Base-by-base conservation (phyloP, 2,113 vertebrate genomes). In the Gallinago paraguaiae region DNA sequence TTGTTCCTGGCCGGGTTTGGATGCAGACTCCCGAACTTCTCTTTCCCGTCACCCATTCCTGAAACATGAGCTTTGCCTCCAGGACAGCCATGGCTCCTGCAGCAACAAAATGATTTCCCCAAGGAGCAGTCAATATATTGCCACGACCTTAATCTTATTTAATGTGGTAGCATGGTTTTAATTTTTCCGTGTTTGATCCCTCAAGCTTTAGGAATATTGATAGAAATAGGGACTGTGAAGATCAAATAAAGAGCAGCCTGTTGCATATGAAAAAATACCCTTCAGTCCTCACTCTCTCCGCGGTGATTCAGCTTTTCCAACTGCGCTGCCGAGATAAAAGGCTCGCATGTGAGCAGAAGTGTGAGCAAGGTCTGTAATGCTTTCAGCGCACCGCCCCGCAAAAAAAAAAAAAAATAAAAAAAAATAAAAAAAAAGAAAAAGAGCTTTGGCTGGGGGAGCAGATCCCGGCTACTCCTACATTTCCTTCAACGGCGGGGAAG, bases 131-230 rank as follows among this genome's bases (percentile, higher is more conserved):
- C 91, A 92, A 28, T 64, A 75, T n/a, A 90, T 85, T 95, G 94
- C 91, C 93, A 93, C 45, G 11, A 87, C 75, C 88, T 86, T 95
- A 82, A 97, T 96, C 95, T 95, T 88, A 57, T 82, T 97, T 95
- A 93, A 81, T 15, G 1, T 48, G 79, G 92, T 43, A 81, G 92
- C 61, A 85, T 93, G 95, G 95, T 95, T 97, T 97, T 93, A 97
- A 96, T 96, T 95, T 96, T 90, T 96, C 65, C 2, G 1, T 59
- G 88, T 95, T 96, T 97, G 93, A 97, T 95, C 90, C 77, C 75
- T 70, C 56, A 63, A 65, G 71, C 48, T 95, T 91, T 57, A 88
- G 82, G 78, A 70, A 95, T 83, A 69, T 20, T 68, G 80, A 67
- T 65, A 91, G 86, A 94, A 96, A 97, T 84, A 79, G 28, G 70